Base-by-base conservation (phyloP, 2,113 vertebrate species). In the Anthoscopus minutus region DNA sequence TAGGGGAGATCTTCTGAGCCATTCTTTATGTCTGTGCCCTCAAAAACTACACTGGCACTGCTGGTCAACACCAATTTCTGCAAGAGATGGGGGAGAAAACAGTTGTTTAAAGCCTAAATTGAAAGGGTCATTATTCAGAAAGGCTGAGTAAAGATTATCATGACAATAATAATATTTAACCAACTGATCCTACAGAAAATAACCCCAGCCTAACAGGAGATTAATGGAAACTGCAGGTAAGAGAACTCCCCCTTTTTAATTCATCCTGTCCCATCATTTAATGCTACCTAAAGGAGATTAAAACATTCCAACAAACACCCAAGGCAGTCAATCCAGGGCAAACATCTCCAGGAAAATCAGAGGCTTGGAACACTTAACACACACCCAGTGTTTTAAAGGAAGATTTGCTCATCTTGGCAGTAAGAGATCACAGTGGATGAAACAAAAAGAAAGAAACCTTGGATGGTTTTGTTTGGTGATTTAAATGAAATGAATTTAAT, bases 11-110 rank as follows among this genome's bases (percentile, higher is more conserved):
- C 98, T 97, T 99, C 99, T 3, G 96, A 98, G 58, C 99, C 99
- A 47, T 99, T 98, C 96, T 99, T 99, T 47, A 99, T 98, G 97
- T 99, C 99, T 16, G 85, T 97, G 42, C 99, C 99, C 95, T 99
- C 99, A 96, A 99, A 99, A 96, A 99, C 97, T 2, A 99, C 99
- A 72, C 99, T 99, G 94, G 99, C 99, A 94, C 99, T 99, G 97
- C 99, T 99, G 23, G 99, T 99, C 96, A 99, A 93, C 81, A 99
- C 98, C 86, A 99, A 83, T 97, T 98, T 99, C 99, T 99, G 96
- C 44, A 96, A 70, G 1, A 81, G 42, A 92, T 0, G 15, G 21
- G 31, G 22, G 27, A 95, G 37, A 71, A 78, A 76, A 35, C 4
- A 35, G 24, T 24, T 53, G 17, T 44, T 76, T 44, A 58, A 85